These are phyloP conservation scores for Myrmecobius fasciatus DNA, from an alignment of 2,113 vertebrate genomes.

Conservation along the genomic window DNA sequence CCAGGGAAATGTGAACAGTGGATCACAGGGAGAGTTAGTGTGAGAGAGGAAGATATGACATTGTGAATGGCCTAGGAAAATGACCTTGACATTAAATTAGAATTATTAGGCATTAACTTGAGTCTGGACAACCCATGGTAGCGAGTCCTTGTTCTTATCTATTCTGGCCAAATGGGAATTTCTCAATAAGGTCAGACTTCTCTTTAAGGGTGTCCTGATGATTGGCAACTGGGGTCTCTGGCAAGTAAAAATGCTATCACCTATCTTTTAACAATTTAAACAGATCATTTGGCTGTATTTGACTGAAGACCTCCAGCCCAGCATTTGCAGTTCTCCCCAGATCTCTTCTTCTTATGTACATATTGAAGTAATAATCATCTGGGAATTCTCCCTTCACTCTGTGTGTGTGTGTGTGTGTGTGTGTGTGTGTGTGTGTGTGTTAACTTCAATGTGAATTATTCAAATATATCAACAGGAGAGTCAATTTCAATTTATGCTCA, in stretches of 20 bases:
- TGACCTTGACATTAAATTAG: slow-evolving; percentile 62
- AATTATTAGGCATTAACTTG: slow-evolving; percentile 72
- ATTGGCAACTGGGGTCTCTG: slow-evolving; percentile 33
- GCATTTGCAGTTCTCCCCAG: slow-evolving; percentile 35
- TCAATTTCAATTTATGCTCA: slow-evolving; percentile 56
- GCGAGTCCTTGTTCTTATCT: slow-evolving; percentile 65
- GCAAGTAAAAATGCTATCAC: slow-evolving; percentile 53
- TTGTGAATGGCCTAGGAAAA: slow-evolving; percentile 64
- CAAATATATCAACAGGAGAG: slow-evolving; percentile 56
- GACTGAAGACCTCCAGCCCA: slow-evolving; percentile 32
- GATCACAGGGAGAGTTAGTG: slow-evolving; percentile 65
- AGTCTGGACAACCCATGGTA: background rate
- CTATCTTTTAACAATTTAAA: slow-evolving; percentile 57
- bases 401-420: slow-evolving; percentile 4
- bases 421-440: slow-evolving; percentile 3
- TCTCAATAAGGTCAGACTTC: slow-evolving; percentile 50
- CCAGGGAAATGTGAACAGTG: slow-evolving; percentile 24
- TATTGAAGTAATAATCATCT: slow-evolving; percentile 38
- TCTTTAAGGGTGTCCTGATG: slow-evolving; percentile 22
- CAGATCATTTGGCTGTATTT: slow-evolving; percentile 51
- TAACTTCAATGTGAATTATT: slow-evolving; percentile 55
- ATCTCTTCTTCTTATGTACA: slow-evolving; percentile 29
- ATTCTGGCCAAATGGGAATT: slow-evolving; percentile 62
- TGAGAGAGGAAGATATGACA: slow-evolving; percentile 57
- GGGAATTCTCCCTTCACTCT: slow-evolving; percentile 39